Percentiles rank a stretch among this genome's conserved stretches.
Evolutionary conservation across 2,797 vertebrate genomes (phyloP).

Genomic region (Crenuchus spilurus): DNA sequence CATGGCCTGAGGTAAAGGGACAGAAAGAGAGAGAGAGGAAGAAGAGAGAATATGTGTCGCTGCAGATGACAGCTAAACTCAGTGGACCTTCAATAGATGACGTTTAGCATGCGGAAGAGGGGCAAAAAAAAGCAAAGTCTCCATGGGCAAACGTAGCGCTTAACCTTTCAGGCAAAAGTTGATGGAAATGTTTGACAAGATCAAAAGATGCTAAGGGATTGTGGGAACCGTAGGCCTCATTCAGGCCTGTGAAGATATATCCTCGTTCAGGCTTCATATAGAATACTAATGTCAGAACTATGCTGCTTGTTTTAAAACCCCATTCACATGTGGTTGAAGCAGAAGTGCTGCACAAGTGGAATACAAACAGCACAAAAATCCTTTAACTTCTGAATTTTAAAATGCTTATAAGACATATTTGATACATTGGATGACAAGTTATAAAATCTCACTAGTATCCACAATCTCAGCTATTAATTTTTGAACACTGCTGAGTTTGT

Average conservation of each 20-base stretch:
- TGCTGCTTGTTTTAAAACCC: background rate
- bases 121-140: constrained; percentile 8
- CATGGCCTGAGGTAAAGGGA: constrained; percentile 31
- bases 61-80: constrained; percentile 39
- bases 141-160: constrained; percentile 27
- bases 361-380: constrained; percentile 5
- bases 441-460: background rate
- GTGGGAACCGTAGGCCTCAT: constrained; percentile 12
- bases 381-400: background rate
- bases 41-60: constrained; percentile 25
- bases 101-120: constrained; percentile 9
- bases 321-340: background rate
- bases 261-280: constrained; percentile 3
- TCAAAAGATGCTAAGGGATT: constrained; percentile 47
- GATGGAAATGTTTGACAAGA: constrained; percentile 45
- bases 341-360: background rate
- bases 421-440: background rate
- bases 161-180: constrained; percentile 44
- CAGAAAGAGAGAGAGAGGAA: constrained; percentile 4
- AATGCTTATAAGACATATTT: constrained; percentile 3
- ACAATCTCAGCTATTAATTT: constrained; percentile 1
- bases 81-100: constrained; percentile 41
- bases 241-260: constrained; percentile 23
- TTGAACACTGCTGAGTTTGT: constrained; percentile 19
- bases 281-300: constrained; percentile 35